Base-by-base conservation (phyloP, 2,888 invertebrate genomes). In the Atethmia centrago region DNA sequence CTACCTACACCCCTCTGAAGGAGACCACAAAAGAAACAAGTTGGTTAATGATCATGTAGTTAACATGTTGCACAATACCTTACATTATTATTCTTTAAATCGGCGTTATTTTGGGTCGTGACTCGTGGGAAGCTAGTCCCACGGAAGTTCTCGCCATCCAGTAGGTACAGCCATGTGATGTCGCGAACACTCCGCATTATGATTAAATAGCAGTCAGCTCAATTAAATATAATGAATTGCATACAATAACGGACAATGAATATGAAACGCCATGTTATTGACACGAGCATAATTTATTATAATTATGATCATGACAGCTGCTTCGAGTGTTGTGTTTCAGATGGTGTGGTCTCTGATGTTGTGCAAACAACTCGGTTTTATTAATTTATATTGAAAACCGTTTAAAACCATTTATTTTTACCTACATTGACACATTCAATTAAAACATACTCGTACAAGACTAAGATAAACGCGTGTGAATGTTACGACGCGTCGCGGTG, bases 21-120 rank as follows among this genome's bases (percentile, higher is more conserved):
- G 12, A 72, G 49, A 51, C n/a, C 51, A 53, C 59, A 73, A 53
- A 47, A 40, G 62, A 31, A 74, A 74, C 40, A 62, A 74, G 40
- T 16, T 7, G 28, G n/a, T 65, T 75, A 58, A 49, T 58, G 65
- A 65, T 56, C 56, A 58, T 31, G 49, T n/a, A n/a, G n/a, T 56
- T n/a, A 16, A 63, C 74, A 63, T 42, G 74, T 64, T 31, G 36
- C 36, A 21, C n/a, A 10, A 63, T 62, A 63, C 47, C 36, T 74
- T 25, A 51, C 12, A 51, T 73, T 21, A 73, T 31, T 70, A 67
- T 73, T 58, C 51, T 45, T 73, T 51, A 16, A 16, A 74, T 16
- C 12, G 21, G 9, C 28, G n/a, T 19, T 53, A 53, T 16, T 36
- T 74, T 2, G 25, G 73, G 21, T 4, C 36, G 36, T 36, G 36